Percentiles rank a stretch among this genome's conserved stretches.
Conservation (phyloP, 2,888 invertebrate species). For the Strigamia maritima region DNA sequence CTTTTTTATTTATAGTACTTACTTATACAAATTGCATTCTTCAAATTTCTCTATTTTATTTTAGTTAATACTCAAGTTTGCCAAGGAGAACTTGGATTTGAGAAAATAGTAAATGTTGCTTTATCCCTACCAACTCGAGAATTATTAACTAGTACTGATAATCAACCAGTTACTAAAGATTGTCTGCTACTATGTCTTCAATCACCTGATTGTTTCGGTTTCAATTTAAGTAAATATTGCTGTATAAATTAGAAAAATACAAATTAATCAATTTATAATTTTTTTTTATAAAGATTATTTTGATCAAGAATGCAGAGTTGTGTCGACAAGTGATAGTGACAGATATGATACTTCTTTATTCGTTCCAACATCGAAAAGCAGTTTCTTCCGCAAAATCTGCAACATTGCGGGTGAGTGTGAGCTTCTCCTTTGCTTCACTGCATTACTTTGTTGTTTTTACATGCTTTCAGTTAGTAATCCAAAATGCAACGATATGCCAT, state of each 20-base stretch:
- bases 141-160: neutral
- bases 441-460: too few relatives aligned
- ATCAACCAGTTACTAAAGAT: conserved; percentile 2
- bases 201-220: neutral
- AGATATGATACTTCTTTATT: neutral
- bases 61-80: conserved; percentile 6
- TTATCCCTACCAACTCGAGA: neutral
- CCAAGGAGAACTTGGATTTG: neutral
- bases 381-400: neutral
- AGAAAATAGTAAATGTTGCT: neutral
- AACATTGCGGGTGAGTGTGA: neutral
- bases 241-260: neutral
- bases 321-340: neutral
- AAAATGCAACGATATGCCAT: neutral
- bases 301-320: neutral
- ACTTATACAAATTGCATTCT: too few relatives aligned
- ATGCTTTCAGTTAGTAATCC: too few relatives aligned
- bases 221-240: neutral
- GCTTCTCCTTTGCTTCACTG: too few relatives aligned
- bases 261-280: neutral
- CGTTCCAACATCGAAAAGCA: neutral
- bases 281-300: neutral
- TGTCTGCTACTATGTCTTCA: conserved; percentile 10
- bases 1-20: neutral
- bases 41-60: neutral